Evolutionary conservation across 1,140 invertebrate species (phyloP).

Genomic region (Teleogryllus occipitalis): DNA sequence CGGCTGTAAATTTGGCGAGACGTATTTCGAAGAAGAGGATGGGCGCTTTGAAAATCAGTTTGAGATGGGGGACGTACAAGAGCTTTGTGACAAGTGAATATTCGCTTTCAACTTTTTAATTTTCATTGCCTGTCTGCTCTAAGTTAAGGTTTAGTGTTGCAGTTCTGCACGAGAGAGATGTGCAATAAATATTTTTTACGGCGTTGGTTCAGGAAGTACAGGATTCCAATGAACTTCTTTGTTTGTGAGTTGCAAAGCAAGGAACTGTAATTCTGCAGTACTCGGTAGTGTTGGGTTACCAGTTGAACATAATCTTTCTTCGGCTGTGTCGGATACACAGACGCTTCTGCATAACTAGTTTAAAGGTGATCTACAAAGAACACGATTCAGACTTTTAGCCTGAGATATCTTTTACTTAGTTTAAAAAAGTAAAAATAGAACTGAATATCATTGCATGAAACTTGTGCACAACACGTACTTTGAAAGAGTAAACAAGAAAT

Average conservation of each 20-base stretch:
- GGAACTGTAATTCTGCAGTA: too few species aligned
- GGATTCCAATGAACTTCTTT: background rate
- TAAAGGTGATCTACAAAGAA: too few species aligned
- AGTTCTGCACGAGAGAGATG: background rate
- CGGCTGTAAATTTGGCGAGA: background rate
- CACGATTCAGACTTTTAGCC: too few species aligned
- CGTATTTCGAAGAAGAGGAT: background rate
- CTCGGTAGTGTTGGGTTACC: too few species aligned
- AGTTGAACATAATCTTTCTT: too few species aligned
- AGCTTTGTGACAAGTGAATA: conserved; percentile 1
- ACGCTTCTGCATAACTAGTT: too few species aligned
- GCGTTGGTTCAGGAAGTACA: background rate
- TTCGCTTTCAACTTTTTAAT: conserved; percentile 5
- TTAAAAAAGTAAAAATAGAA: too few species aligned
- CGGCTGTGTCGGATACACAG: too few species aligned
- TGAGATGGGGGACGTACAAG: background rate
- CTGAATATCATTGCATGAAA: too few species aligned
- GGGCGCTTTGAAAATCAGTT: background rate
- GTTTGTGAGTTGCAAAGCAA: background rate
- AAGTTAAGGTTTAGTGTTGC: background rate
- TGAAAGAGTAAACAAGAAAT: too few species aligned
- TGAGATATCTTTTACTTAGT: too few species aligned
- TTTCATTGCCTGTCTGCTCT: background rate
- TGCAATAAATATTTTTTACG: background rate
- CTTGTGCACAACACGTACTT: too few species aligned